phyloP scores from a whole-genome alignment of 2,888 invertebrate species.

The Leistus spinibarbis region DNA sequence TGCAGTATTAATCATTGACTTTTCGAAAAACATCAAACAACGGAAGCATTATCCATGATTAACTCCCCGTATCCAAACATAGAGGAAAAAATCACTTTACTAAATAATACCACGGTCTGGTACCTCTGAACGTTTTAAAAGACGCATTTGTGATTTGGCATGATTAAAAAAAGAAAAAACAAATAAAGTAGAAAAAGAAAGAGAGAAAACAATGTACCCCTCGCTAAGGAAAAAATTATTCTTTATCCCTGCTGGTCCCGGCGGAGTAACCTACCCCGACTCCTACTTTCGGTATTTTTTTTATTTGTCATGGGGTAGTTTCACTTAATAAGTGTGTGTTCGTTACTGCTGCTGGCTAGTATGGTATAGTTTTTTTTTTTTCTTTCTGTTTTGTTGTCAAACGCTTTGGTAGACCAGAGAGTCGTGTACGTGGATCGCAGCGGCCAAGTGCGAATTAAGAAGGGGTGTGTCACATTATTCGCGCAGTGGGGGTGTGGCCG shows the following conservation, averaged over 20 bases:
- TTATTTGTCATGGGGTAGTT: neutral
- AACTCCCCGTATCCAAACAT: neutral
- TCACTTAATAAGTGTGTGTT: conserved; percentile 25
- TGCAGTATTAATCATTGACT: neutral
- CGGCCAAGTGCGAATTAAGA: conserved; percentile 54
- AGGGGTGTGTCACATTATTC: conserved; percentile 54
- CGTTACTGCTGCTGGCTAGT: neutral
- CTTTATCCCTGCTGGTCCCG: conserved; percentile 52
- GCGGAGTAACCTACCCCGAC: conserved; percentile 45
- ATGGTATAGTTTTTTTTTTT: neutral
- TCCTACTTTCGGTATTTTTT: neutral
- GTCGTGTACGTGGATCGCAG: conserved; percentile 10
- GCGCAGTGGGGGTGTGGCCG: conserved; percentile 46
- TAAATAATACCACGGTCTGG: conserved; percentile 34
- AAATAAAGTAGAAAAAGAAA: conserved; percentile 22
- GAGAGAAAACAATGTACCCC: conserved; percentile 31
- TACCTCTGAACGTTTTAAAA: conserved; percentile 27
- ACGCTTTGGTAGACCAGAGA: neutral
- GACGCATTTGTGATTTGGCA: conserved; percentile 53
- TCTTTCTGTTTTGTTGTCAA: neutral
- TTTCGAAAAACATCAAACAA: neutral
- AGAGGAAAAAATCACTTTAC: conserved; percentile 34
- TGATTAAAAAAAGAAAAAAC: conserved; percentile 54
- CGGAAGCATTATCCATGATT: conserved; percentile 13
- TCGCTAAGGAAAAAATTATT: conserved; percentile 54